These are phyloP conservation scores for Chamaea fasciata DNA, from an alignment of 2,113 vertebrate genomes.

Conservation along the genomic window DNA sequence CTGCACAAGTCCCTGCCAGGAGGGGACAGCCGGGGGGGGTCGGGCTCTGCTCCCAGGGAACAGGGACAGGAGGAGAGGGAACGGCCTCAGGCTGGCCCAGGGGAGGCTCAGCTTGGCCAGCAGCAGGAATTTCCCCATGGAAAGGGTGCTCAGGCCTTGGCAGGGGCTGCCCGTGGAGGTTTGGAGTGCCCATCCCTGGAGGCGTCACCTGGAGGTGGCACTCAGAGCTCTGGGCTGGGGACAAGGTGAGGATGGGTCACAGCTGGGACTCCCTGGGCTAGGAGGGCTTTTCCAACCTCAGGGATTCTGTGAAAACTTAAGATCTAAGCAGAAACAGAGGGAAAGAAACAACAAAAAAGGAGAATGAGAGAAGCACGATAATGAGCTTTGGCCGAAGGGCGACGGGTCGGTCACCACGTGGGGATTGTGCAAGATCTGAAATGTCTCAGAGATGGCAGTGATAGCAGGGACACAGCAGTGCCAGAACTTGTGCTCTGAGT, in stretches of 20 bases:
- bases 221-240: neutral
- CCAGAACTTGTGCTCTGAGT: neutral
- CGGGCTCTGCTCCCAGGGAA: neutral
- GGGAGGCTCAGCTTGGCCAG: neutral
- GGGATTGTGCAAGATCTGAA: neutral
- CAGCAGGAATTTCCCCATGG: neutral
- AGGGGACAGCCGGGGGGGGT: neutral
- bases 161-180: neutral
- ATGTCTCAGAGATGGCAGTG: neutral
- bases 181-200: neutral
- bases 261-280: fast-evolving
- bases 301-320: neutral
- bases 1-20: neutral
- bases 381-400: neutral
- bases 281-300: neutral
- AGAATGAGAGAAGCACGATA: fast-evolving
- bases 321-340: neutral
- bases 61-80: neutral
- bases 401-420: neutral
- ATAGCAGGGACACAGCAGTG: neutral
- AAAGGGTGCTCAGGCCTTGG: neutral
- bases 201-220: neutral
- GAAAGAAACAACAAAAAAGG: neutral
- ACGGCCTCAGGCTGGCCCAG: neutral
- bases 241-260: neutral